These are phyloP conservation scores for Cebuella pygmaea DNA, from an alignment of 2,797 vertebrate species.

Conservation along the genomic window DNA sequence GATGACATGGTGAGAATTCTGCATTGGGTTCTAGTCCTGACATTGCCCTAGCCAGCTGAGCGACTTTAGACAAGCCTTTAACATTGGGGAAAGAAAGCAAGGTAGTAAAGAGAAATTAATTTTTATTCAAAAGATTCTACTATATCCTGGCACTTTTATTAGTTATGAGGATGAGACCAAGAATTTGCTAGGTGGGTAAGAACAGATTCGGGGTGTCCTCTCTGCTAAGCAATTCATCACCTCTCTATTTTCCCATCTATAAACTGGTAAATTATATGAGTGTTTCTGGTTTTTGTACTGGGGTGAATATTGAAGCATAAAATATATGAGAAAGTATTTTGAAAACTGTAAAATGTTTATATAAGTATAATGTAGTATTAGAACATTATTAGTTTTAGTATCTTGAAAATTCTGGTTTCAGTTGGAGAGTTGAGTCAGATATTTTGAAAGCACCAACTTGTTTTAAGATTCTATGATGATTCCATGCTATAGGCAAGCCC, in stretches of 20 bases:
- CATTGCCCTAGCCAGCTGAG: not conserved
- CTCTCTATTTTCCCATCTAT: not conserved
- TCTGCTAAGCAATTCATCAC: not conserved
- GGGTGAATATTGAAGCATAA: not conserved
- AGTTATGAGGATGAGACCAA: not conserved
- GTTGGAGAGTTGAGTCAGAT: not conserved
- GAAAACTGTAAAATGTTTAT: not conserved
- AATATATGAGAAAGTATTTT: conserved; percentile 12
- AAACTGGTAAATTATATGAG: not conserved
- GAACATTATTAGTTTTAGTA: not conserved
- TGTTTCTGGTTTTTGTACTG: not conserved
- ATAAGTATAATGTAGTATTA: not conserved
- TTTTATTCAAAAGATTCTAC: not conserved
- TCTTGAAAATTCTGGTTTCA: conserved; percentile 22
- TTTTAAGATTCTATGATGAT: not conserved
- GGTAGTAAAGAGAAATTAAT: not conserved
- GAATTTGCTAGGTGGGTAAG: not conserved
- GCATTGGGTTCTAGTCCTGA: not conserved
- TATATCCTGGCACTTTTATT: not conserved
- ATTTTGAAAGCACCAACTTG: not conserved
- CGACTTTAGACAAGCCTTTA: not conserved
- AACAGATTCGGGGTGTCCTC: not conserved
- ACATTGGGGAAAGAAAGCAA: not conserved
- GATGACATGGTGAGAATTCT: not conserved
- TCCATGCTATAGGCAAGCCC: not conserved